Percentiles rank a stretch among this genome's conserved stretches.
Evolutionary conservation across 1,140 invertebrate genomes (phyloP).

Genomic region (Nephotettix cincticeps): DNA sequence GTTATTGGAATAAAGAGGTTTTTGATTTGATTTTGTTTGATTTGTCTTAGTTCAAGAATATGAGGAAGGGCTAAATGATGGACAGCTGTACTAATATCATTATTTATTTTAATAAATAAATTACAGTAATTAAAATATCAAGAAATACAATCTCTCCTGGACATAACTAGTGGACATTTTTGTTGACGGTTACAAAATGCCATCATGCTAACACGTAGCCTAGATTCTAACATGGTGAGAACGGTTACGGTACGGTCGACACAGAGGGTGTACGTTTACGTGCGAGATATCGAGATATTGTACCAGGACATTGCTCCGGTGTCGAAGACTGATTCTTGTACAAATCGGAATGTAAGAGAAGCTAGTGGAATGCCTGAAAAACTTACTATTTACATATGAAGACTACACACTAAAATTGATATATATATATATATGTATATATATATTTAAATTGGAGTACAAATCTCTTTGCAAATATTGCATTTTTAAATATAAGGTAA

Average conservation of each 20-base stretch:
- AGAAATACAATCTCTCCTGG: constrained; percentile 36
- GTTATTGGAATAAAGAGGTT: too few relatives aligned
- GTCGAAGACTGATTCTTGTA: constrained; percentile 8
- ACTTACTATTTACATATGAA: constrained; percentile 2
- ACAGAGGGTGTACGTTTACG: too few relatives aligned
- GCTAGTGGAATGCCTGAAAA: constrained; percentile 16
- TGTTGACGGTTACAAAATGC: constrained; percentile 35
- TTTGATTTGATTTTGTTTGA: too few relatives aligned
- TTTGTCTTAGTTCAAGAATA: too few relatives aligned
- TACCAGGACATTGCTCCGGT: background rate
- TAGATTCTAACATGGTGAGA: background rate
- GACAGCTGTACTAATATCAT: constrained; percentile 6
- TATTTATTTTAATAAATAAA: constrained; percentile 40
- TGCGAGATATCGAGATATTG: too few relatives aligned
- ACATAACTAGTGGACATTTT: constrained; percentile 38
- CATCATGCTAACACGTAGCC: constrained; percentile 27
- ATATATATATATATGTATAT: too few relatives aligned
- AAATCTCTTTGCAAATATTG: constrained; percentile 12
- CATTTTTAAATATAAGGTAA: constrained; percentile 13
- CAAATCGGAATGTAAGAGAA: constrained; percentile 23
- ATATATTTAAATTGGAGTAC: constrained; percentile 23
- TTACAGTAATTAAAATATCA: constrained; percentile 41
- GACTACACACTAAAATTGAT: constrained; percentile 8
- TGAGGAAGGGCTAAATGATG: too few relatives aligned
- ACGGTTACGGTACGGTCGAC: too few relatives aligned